These are phyloP conservation scores for Diaphora mendica DNA, from an alignment of 2,888 invertebrate species.

Conservation along the genomic window DNA sequence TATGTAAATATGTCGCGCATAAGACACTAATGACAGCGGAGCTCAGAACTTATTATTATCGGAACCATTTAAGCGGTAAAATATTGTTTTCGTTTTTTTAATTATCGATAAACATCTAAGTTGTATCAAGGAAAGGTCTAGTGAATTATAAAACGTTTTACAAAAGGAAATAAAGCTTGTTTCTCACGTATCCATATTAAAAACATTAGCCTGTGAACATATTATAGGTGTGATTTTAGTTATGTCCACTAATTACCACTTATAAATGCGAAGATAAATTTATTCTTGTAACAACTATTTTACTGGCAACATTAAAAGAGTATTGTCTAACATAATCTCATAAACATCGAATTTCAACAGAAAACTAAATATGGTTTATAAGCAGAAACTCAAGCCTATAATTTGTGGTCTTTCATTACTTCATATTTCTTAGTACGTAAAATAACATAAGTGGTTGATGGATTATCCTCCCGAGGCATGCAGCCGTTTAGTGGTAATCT, in stretches of 20 bases:
- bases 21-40: not conserved
- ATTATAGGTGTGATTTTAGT: not conserved
- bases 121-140: not conserved
- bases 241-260: constrained; percentile 27
- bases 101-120: not conserved
- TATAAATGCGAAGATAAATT: constrained; percentile 28
- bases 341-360: constrained; percentile 53
- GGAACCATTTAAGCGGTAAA: not conserved
- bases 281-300: constrained; percentile 37
- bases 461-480: constrained; percentile 58
- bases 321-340: constrained; percentile 44
- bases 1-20: not conserved
- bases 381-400: constrained; percentile 52
- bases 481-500: constrained; percentile 72
- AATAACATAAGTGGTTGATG: constrained; percentile 67
- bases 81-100: not conserved
- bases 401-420: constrained; percentile 73
- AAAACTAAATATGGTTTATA: constrained; percentile 57
- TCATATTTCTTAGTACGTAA: constrained; percentile 69
- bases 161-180: not conserved
- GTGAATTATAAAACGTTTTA: not conserved
- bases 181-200: not conserved
- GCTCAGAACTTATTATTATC: not conserved
- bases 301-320: constrained; percentile 28
- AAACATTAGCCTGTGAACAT: not conserved